A percentile compares a stretch with the other conserved stretches of the same genome.
These are phyloP conservation scores for Seira musarum DNA, from an alignment of 2,888 invertebrate species.

Conservation along the genomic window DNA sequence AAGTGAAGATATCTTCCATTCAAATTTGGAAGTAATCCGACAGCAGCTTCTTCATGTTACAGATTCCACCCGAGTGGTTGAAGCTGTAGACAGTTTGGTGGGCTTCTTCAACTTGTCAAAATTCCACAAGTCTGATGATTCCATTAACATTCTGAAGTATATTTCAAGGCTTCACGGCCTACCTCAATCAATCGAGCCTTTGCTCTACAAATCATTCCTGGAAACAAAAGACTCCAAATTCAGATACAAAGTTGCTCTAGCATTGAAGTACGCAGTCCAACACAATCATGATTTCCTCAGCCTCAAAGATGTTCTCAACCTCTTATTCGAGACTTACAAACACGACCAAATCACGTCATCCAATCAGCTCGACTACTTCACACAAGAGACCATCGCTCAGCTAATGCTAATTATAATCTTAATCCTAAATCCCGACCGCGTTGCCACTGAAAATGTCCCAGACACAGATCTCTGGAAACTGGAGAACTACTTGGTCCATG, in stretches of 20 bases:
- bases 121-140: neutral
- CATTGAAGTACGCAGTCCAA: slow-evolving; percentile 9
- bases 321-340: neutral
- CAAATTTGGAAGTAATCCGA: neutral
- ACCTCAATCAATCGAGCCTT: neutral
- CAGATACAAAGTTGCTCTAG: neutral
- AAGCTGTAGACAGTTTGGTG: neutral
- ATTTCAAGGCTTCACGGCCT: slow-evolving; percentile 8
- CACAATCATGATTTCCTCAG: slow-evolving; percentile 3
- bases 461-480: neutral
- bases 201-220: neutral
- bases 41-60: slow-evolving; percentile 4
- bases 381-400: slow-evolving; percentile 3
- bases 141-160: neutral
- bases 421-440: slow-evolving; percentile 2
- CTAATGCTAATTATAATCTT: slow-evolving; percentile 11
- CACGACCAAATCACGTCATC: neutral
- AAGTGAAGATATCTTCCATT: too few species aligned
- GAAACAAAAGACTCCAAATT: neutral
- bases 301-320: neutral
- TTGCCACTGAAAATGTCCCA: neutral
- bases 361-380: neutral
- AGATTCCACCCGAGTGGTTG: neutral
- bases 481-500: neutral
- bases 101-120: neutral